phyloP scores from a whole-genome alignment of 2,888 invertebrate species.

The Onchidella celtica region DNA sequence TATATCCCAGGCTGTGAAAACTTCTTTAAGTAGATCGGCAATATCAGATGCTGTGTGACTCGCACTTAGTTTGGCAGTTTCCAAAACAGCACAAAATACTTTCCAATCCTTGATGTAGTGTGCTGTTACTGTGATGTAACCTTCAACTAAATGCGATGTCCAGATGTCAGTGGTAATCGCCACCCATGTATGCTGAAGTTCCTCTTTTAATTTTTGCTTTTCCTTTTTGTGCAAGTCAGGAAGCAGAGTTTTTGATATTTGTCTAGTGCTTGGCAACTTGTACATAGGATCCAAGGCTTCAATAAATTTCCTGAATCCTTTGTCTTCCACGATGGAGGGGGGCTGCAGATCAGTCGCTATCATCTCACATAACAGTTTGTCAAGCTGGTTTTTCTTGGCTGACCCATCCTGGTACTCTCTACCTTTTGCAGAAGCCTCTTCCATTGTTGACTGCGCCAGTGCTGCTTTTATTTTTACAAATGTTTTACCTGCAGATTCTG shows the following conservation, averaged over 20 bases:
- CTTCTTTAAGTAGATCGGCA: not conserved
- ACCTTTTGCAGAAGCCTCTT: not conserved
- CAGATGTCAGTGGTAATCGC: slow-evolving; percentile 10
- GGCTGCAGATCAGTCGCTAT: slow-evolving; percentile 9
- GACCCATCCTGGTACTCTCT: not conserved
- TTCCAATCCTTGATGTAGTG: slow-evolving; percentile 8
- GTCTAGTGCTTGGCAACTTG: not conserved
- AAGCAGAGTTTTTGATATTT: not conserved
- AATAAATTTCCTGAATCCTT: slow-evolving; percentile 2
- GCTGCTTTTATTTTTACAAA: not conserved
- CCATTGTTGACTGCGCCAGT: not conserved
- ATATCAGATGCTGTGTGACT: not conserved
- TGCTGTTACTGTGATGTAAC: slow-evolving; percentile 1
- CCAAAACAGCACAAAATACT: not conserved
- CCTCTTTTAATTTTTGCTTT: not conserved
- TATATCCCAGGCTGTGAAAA: not conserved
- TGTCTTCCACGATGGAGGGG: not conserved
- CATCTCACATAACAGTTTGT: not conserved
- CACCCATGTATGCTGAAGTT: not conserved
- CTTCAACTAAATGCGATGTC: not conserved
- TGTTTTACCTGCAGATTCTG: not conserved
- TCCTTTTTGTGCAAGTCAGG: not conserved
- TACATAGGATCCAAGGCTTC: not conserved
- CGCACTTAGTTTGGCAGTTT: not conserved
- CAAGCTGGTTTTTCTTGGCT: not conserved